phyloP scores from a whole-genome alignment of 2,888 invertebrate genomes.

The Tuta absoluta region DNA sequence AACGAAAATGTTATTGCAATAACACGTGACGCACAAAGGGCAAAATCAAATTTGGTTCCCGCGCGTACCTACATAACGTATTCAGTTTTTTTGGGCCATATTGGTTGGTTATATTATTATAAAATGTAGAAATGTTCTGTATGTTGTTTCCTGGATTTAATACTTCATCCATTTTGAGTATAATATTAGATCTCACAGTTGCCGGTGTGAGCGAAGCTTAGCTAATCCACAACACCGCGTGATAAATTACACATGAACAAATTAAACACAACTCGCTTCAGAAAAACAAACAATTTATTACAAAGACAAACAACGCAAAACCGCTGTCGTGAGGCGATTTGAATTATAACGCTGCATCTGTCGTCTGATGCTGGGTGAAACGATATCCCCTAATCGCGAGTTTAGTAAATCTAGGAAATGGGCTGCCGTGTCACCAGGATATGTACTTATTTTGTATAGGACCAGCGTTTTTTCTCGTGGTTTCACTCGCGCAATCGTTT shows the following conservation, averaged over 20 bases:
- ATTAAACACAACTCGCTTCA: constrained; percentile 60
- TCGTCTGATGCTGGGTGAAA: no score
- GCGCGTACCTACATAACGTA: constrained; percentile 36
- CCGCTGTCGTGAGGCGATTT: constrained; percentile 54
- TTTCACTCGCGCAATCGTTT: no score
- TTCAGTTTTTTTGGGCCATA: background rate
- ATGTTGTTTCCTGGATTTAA: background rate
- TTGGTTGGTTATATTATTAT: constrained; percentile 1
- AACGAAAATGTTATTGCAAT: constrained; percentile 58
- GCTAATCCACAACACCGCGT: constrained; percentile 63
- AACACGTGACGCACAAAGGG: constrained; percentile 53
- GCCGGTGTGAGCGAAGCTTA: constrained; percentile 53
- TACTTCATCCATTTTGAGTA: background rate
- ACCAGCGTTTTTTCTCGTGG: no score
- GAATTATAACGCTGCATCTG: constrained; percentile 54
- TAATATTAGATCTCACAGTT: constrained; percentile 35
- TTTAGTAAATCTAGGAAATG: no score
- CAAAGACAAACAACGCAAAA: constrained; percentile 60
- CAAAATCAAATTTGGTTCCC: constrained; percentile 58
- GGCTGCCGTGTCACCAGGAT: no score
- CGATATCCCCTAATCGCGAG: no score
- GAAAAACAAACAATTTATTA: constrained; percentile 75
- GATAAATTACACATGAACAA: constrained; percentile 69
- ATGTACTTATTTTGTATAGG: no score
- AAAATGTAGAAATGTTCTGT: no score